Evolutionary conservation across 2,797 vertebrate genomes (phyloP), one percentile per base, ranked within the genome.

Genomic region (Heteromormyrus szaboi): DNA sequence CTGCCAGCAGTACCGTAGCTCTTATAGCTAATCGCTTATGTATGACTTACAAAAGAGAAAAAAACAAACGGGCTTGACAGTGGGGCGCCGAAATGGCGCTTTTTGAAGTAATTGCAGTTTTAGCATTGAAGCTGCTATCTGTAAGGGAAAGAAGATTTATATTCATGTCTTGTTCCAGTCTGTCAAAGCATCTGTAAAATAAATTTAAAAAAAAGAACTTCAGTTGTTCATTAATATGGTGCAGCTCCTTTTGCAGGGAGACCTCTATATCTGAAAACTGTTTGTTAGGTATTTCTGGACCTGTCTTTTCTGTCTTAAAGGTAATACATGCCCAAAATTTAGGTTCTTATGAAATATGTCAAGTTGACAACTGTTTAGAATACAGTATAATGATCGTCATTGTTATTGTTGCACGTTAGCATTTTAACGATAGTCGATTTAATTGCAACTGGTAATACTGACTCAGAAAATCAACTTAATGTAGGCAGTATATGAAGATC

Each of bases 191-290:
- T 93, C 93, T 96, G 96, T 96, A 96, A 83, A 96, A 96, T 95
- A 91, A 92, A 89, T 93, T 92, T 95, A 96, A 96, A 96, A 96
- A 92, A 92, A 96, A 96, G 96, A 94, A 96, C 95, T 95, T 96
- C 94, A 93, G 93, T 95, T 96, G 93, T 94, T 95, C 94, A 93
- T 94, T 95, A 94, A 93, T 56, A 51, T 50, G 72, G 33, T 88
- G n/a, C 83, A 84, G 37, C 17, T 59, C 37, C 53, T 44, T 59
- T 19, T 44, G 53, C 33, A 56, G 17, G 85, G 25, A 54, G 51
- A 86, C 25, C 17, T 37, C 50, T 53, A 3, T 33, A 37, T 54
- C 85, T 41, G 29, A 41, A 19, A 19, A 33, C 46, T 56, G 11
- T 19, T 8, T 29, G 50, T 17, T 33, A 2, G 51, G 1, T 86